These are phyloP conservation scores for Philhelius pedissequus DNA, from an alignment of 2,888 invertebrate genomes.

Conservation along the genomic window DNA sequence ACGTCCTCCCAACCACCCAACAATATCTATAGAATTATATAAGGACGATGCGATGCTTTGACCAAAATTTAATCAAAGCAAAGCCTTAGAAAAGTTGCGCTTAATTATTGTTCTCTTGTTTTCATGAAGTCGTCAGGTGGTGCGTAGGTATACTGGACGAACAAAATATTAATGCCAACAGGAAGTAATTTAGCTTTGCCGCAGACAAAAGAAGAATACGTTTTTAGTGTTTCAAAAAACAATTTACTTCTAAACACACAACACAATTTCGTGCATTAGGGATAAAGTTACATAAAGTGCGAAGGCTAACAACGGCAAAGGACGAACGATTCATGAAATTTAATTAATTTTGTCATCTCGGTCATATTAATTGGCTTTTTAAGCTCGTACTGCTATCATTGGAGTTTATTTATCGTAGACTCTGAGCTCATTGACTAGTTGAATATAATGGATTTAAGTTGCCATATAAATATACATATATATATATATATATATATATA, in stretches of 20 bases:
- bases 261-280: constrained; percentile 1
- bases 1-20: not conserved
- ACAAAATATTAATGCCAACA: constrained; percentile 16
- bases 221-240: constrained; percentile 26
- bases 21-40: no score
- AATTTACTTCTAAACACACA: constrained; percentile 4
- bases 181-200: constrained; percentile 23
- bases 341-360: constrained; percentile 49
- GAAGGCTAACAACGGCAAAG: not conserved
- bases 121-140: constrained; percentile 24
- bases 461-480: no score
- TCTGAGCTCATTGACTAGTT: constrained; percentile 37
- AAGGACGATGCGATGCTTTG: not conserved
- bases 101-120: constrained; percentile 39
- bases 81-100: constrained; percentile 25
- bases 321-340: constrained; percentile 25
- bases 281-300: constrained; percentile 3
- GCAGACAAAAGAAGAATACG: constrained; percentile 21
- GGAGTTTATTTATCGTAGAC: not conserved
- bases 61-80: constrained; percentile 50
- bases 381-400: not conserved
- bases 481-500: no score
- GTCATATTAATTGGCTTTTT: constrained; percentile 38
- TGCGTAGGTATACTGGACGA: not conserved
- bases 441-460: constrained; percentile 56